These are phyloP conservation scores for Psococerastis gibbosa DNA, from an alignment of 2,888 invertebrate genomes.

Conservation along the genomic window DNA sequence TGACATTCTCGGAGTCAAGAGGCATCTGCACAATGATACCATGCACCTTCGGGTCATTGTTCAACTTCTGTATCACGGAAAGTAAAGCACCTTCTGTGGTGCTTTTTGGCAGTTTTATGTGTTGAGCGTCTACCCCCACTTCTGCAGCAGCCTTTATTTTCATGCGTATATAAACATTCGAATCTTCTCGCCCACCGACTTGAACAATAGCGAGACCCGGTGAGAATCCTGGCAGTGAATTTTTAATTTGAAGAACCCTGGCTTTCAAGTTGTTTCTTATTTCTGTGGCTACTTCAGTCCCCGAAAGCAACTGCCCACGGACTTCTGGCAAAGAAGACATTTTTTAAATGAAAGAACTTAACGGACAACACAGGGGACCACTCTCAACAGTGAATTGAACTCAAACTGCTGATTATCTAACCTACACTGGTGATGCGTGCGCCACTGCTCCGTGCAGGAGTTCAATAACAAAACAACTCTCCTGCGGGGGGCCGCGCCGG, in stretches of 20 bases:
- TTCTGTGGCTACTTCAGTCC: conserved; percentile 16
- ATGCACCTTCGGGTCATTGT: conserved; percentile 66
- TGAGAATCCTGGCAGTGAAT: conserved; percentile 37
- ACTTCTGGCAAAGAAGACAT: not conserved
- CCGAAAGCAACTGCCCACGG: not conserved
- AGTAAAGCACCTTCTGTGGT: conserved; percentile 61
- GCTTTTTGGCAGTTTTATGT: conserved; percentile 56
- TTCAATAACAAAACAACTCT: no score
- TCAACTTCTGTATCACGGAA: conserved; percentile 36
- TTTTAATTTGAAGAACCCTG: conserved; percentile 25
- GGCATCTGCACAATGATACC: conserved; percentile 97
- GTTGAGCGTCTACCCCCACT: conserved; percentile 70
- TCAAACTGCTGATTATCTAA: no score
- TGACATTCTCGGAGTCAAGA: conserved; percentile 59
- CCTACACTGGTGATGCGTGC: no score
- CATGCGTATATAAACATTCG: conserved; percentile 94
- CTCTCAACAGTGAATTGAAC: no score
- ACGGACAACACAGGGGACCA: no score
- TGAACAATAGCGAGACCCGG: conserved; percentile 82
- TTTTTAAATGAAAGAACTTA: no score
- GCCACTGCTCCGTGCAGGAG: no score
- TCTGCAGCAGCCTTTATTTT: conserved; percentile 83
- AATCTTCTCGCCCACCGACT: conserved; percentile 91
- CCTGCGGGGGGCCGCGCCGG: no score
- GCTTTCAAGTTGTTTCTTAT: conserved; percentile 22